Evolutionary conservation across 2,113 vertebrate genomes (phyloP).

Genomic region (Globicephala melas): DNA sequence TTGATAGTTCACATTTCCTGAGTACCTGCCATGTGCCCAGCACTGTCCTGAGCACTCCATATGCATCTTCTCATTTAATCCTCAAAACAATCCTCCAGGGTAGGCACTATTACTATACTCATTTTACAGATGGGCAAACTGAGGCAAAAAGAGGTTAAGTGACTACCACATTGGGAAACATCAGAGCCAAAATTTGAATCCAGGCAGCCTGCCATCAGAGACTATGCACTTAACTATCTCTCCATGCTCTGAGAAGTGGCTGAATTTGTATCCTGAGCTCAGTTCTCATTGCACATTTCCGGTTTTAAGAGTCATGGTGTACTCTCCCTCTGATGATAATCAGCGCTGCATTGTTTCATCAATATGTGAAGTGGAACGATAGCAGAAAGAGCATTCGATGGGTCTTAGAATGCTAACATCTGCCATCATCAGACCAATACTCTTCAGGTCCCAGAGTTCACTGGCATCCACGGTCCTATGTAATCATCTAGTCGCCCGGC

Average conservation of each 20-base stretch:
- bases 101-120: background rate
- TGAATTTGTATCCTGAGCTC: background rate
- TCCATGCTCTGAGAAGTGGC: background rate
- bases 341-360: background rate
- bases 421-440: background rate
- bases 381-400: background rate
- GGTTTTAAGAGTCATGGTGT: background rate
- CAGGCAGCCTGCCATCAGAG: background rate
- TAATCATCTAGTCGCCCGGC: background rate
- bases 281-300: background rate
- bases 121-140: background rate
- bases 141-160: background rate
- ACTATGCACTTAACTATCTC: background rate
- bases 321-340: background rate
- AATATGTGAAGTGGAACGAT: background rate
- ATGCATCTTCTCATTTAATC: background rate
- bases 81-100: background rate
- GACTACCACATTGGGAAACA: background rate
- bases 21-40: background rate
- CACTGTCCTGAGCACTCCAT: background rate
- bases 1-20: background rate
- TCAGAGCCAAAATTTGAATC: background rate
- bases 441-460: background rate
- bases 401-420: background rate
- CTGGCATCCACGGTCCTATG: background rate